Percentiles rank a stretch among this genome's conserved stretches.
These are phyloP conservation scores for Cactoblastis cactorum DNA, from an alignment of 2,888 invertebrate genomes.

Conservation along the genomic window DNA sequence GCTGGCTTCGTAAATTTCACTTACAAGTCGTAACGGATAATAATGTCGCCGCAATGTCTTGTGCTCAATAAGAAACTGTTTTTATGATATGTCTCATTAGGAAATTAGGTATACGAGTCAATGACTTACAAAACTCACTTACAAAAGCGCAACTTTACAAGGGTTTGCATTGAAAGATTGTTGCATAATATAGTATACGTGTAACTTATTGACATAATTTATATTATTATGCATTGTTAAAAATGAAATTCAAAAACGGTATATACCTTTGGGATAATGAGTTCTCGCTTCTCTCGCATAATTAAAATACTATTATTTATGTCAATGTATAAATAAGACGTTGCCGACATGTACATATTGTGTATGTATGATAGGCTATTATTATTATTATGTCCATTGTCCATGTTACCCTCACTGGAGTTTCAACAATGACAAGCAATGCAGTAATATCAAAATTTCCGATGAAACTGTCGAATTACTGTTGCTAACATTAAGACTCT, in stretches of 20 bases:
- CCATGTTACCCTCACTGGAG: no score
- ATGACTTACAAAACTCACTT: constrained; percentile 21
- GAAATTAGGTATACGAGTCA: constrained; percentile 35
- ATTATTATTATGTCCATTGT: no score
- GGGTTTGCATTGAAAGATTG: neutral
- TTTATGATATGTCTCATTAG: constrained; percentile 34
- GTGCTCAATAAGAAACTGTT: constrained; percentile 25
- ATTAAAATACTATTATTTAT: no score
- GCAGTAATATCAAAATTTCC: constrained; percentile 45
- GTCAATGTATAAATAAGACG: no score
- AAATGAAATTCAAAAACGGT: no score
- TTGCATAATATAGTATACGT: constrained; percentile 25
- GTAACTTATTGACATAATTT: no score
- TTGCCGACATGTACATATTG: no score
- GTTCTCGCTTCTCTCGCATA: no score
- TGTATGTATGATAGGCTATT: no score
- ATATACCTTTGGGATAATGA: no score
- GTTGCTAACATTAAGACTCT: no score
- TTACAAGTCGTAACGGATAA: constrained; percentile 18
- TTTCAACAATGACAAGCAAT: constrained; percentile 38
- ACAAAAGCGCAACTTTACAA: constrained; percentile 22
- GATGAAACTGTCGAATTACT: constrained; percentile 57
- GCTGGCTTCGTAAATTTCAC: constrained; percentile 21
- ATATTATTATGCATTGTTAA: no score
- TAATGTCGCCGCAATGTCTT: constrained; percentile 20